Evolutionary conservation across 2,888 invertebrate genomes (phyloP), one percentile per base, ranked within the genome.

Genomic region (Invenusta paracnida): DNA sequence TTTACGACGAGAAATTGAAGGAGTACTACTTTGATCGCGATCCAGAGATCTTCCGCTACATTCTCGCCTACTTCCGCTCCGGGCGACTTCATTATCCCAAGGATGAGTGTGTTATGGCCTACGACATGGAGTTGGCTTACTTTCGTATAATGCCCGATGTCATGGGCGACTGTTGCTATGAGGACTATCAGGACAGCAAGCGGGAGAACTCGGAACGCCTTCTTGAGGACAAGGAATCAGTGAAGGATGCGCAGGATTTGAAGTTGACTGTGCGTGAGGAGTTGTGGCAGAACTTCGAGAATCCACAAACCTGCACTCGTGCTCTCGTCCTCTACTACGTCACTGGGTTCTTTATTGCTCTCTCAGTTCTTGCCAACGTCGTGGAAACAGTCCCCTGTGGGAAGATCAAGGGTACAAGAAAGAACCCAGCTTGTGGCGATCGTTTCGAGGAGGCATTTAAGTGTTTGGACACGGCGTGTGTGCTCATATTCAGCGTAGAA

Each of bases 241-340:
- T 89, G 23, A 89, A 89, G 29, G 91, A 89, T 0, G 96, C 96
- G 92, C 95, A 95, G 29, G 93, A 96, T 89, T 90, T 25, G 5
- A 81, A 29, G 27, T 93, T 96, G n/a, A 91, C 93, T 96, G 88
- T 95, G 81, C 88, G 91, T 85, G 90, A 98, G 91, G 95, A 96
- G 92, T 97, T 99, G 97, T 99, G 99, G 99, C 93, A 98, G 89
- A 98, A 99, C 83, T 99, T 99, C 92, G 98, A 99, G 92, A 99
- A 99, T 93, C 99, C 91, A 30, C 98, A 99, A 93, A 97, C 96
- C 87, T 97, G 97, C 87, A 99, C 98, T 67, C 95, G 98, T 1
- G 99, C 99, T n/a, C 93, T 99, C 89, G 98, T 99, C 87, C 99
- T 99, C 92, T 99, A 99, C 93, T 99, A 99, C 93, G 99, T 99